A percentile compares a stretch with the other conserved stretches of the same genome.
Conservation (phyloP, 2,113 vertebrate species). For the Hemiprocne comata region DNA sequence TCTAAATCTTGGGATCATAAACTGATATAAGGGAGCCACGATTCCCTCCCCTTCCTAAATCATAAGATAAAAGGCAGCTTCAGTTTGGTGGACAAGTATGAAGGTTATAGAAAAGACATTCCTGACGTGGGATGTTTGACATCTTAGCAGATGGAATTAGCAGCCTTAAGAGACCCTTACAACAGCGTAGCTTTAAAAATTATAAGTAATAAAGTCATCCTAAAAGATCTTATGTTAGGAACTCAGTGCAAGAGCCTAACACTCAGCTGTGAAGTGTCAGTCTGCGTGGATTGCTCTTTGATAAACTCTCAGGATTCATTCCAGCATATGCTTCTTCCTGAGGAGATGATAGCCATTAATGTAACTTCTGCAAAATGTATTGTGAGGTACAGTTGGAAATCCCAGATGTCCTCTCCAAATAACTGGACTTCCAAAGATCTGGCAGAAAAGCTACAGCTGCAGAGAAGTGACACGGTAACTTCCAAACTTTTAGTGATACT, state of each 20-base stretch:
- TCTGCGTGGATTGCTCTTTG: neutral
- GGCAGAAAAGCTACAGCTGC: neutral
- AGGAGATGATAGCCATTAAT: slow-evolving; percentile 23
- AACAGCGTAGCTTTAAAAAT: slow-evolving; percentile 4
- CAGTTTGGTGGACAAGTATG: neutral
- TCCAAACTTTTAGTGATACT: neutral
- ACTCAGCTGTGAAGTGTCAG: neutral
- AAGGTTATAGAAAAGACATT: neutral
- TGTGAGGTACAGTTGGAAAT: neutral
- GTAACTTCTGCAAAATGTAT: slow-evolving; percentile 44
- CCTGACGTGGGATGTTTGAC: neutral
- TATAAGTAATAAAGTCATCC: slow-evolving; percentile 16
- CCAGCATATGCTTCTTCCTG: slow-evolving; percentile 23
- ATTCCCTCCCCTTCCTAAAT: slow-evolving; percentile 55
- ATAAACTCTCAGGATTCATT: neutral
- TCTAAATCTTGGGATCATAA: slow-evolving; percentile 63
- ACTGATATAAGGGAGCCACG: slow-evolving; percentile 43
- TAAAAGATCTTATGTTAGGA: neutral
- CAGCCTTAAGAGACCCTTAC: neutral
- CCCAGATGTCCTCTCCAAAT: slow-evolving; percentile 39
- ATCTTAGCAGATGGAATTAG: slow-evolving; percentile 30
- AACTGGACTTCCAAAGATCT: neutral
- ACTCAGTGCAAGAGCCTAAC: neutral
- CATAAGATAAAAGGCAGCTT: slow-evolving; percentile 56
- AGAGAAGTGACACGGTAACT: neutral